Conservation (phyloP, 2,888 invertebrate species). For the Cartodere bifasciata region DNA sequence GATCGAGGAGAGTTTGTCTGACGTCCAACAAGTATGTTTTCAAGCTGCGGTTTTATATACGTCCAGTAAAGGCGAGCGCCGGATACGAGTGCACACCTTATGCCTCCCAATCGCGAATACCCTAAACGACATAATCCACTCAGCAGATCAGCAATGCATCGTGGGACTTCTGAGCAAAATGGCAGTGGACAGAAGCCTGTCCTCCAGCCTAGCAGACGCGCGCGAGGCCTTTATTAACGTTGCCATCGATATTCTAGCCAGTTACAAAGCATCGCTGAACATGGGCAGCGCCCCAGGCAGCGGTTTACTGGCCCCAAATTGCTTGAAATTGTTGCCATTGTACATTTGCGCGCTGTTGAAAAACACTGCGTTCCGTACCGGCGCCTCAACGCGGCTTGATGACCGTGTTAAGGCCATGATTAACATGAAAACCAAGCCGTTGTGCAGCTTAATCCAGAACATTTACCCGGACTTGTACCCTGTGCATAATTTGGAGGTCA, state of each 20-base stretch:
- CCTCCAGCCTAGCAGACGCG: slow-evolving; percentile 81
- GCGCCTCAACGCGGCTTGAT: slow-evolving; percentile 79
- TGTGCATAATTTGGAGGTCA: slow-evolving; percentile 53
- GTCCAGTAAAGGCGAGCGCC: slow-evolving; percentile 85
- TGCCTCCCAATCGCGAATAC: slow-evolving; percentile 83
- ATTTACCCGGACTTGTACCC: slow-evolving; percentile 91
- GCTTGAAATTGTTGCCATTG: slow-evolving; percentile 73
- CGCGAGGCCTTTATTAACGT: slow-evolving; percentile 94
- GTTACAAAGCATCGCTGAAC: slow-evolving; percentile 56
- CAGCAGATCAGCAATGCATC: slow-evolving; percentile 90
- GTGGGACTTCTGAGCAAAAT: slow-evolving; percentile 89
- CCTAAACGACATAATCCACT: slow-evolving; percentile 72
- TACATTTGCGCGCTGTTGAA: slow-evolving; percentile 84
- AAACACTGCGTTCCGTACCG: slow-evolving; percentile 79
- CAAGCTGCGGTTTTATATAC: slow-evolving; percentile 97
- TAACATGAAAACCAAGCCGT: slow-evolving; percentile 79
- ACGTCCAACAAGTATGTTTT: slow-evolving; percentile 83
- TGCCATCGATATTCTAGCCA: slow-evolving; percentile 74
- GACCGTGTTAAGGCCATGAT: slow-evolving; percentile 90
- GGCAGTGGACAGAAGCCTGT: slow-evolving; percentile 87
- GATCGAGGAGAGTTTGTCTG: slow-evolving; percentile 82
- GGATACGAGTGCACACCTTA: slow-evolving; percentile 95
- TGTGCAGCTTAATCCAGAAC: slow-evolving; percentile 63
- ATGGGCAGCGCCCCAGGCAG: slow-evolving; percentile 42
- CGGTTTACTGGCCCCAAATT: slow-evolving; percentile 62